Evolutionary conservation across 2,113 vertebrate genomes (phyloP).

Genomic region (Delphinus delphis): DNA sequence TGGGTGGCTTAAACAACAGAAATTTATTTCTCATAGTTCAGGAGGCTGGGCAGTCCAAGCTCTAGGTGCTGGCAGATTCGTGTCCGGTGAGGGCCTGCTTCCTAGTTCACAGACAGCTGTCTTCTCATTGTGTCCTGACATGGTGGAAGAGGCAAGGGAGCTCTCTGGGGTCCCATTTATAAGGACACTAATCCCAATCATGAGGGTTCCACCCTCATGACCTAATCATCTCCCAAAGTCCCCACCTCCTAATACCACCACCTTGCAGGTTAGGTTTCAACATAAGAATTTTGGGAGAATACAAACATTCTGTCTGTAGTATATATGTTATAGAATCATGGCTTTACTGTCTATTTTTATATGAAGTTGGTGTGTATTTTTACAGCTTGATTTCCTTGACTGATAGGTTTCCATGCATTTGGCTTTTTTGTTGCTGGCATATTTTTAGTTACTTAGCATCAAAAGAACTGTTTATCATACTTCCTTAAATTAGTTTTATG

Average conservation of each 20-base stretch:
- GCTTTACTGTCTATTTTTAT: background rate
- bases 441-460: background rate
- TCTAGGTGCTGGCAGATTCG: fast-evolving
- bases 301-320: fast-evolving
- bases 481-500: slow-evolving; percentile 52
- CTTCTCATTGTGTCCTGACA: background rate
- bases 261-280: background rate
- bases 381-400: slow-evolving; percentile 44
- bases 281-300: fast-evolving
- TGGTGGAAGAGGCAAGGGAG: too few relatives aligned
- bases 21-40: fast-evolving
- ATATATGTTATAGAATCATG: background rate
- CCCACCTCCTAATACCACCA: background rate
- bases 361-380: background rate
- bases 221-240: background rate
- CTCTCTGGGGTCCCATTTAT: background rate
- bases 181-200: fast-evolving
- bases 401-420: slow-evolving; percentile 38
- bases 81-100: background rate
- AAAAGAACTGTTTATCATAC: background rate
- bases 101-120: fast-evolving
- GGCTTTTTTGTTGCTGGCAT: slow-evolving; percentile 17
- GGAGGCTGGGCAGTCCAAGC: background rate
- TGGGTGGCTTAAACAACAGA: background rate
- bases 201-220: background rate